Percentiles rank a stretch among this genome's conserved stretches.
phyloP scores from a whole-genome alignment of 2,113 vertebrate species.

The Prionailurus bengalensis region DNA sequence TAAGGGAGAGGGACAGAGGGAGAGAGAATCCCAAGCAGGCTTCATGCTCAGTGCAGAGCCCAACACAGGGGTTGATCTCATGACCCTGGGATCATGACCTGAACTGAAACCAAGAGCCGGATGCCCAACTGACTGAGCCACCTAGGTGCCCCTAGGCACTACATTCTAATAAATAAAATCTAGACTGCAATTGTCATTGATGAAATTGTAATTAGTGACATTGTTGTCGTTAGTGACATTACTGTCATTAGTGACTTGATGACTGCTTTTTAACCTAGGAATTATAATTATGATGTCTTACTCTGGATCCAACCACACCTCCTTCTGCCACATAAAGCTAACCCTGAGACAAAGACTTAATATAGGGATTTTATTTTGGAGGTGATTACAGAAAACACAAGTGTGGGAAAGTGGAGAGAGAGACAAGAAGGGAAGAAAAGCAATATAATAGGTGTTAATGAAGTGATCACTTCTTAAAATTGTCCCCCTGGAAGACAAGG shows the following conservation, averaged over 20 bases:
- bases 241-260: not conserved
- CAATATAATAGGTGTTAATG: not conserved
- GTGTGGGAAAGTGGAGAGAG: not conserved
- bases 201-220: not conserved
- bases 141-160: not conserved
- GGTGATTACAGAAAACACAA: not conserved
- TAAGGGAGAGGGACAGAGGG: no score
- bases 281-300: constrained; percentile 1
- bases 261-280: not conserved
- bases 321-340: not conserved
- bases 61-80: no score
- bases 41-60: no score
- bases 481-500: not conserved
- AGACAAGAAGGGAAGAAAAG: not conserved
- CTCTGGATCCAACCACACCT: not conserved
- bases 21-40: no score
- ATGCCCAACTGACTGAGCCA: no score
- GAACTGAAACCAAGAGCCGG: no score
- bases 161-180: not conserved
- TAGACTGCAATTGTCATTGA: not conserved
- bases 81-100: no score
- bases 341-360: not conserved
- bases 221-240: not conserved
- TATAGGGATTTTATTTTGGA: not conserved
- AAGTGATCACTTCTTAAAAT: not conserved